These are phyloP conservation scores for Chrysodeixis includens DNA, from an alignment of 2,888 invertebrate species.

Conservation along the genomic window DNA sequence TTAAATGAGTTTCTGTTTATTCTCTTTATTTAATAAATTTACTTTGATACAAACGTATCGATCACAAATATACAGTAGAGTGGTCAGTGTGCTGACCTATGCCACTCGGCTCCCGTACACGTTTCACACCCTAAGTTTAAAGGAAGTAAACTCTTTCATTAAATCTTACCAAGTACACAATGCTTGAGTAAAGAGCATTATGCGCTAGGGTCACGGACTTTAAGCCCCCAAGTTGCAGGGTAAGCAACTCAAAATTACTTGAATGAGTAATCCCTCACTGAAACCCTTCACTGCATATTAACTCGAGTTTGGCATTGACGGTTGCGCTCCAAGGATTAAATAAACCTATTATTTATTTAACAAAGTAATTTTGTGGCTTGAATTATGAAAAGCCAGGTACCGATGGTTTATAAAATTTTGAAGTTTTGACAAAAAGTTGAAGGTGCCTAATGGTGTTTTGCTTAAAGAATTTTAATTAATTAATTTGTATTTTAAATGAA, in stretches of 20 bases:
- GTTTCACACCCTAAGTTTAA: not conserved
- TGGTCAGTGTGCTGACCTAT: no score
- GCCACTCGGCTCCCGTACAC: no score
- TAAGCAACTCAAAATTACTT: constrained; percentile 56
- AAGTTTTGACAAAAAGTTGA: constrained; percentile 43
- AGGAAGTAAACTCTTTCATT: constrained; percentile 17
- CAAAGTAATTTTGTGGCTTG: constrained; percentile 39
- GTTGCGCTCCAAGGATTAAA: constrained; percentile 45
- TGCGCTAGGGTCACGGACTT: constrained; percentile 47
- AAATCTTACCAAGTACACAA: constrained; percentile 1
- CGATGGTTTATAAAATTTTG: constrained; percentile 30
- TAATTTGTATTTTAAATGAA: constrained; percentile 17
- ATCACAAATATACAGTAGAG: no score
- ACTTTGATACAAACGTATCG: no score
- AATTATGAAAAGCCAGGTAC: constrained; percentile 36
- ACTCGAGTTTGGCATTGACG: constrained; percentile 43
- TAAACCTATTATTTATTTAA: constrained; percentile 52
- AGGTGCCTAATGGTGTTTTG: constrained; percentile 13
- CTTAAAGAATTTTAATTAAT: constrained; percentile 9
- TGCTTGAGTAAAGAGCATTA: constrained; percentile 13
- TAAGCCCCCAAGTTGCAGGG: constrained; percentile 46
- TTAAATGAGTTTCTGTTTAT: no score
- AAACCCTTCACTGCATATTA: constrained; percentile 53
- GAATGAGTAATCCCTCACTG: constrained; percentile 50
- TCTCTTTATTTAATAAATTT: no score